Evolutionary conservation across 2,888 invertebrate species (phyloP), one percentile per base, ranked within the genome.

Genomic region (Lysandra bellargus): DNA sequence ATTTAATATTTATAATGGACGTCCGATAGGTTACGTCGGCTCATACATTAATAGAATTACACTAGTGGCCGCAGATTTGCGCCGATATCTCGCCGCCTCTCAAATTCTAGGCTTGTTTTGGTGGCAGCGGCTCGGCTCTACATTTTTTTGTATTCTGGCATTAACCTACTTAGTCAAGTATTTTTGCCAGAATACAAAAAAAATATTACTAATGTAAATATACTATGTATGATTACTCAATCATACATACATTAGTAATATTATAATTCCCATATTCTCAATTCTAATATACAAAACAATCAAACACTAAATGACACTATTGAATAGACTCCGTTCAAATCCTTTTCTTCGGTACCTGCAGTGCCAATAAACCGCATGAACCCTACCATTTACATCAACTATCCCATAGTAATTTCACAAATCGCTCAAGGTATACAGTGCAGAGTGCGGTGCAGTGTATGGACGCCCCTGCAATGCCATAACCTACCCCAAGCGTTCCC

Each of bases 401-500:
- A 33, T 57, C 57, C 57, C 17, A 4, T 57, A 61, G 23, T 61
- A 17, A 61, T 61, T 64, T 64, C 30, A 12, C 64, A 30, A 69
- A 33, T 69, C 69, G 69, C 64, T 30, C 64, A 69, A 69, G 17
- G 69, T 69, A 69, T 69, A 37, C 69, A 33, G 5, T 4, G 87
- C 86, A 87, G n/a, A 88, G 87, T 89, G 89, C 87, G 88, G 84
- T 83, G 85, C 86, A 87, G 90, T 87, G 92, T 91, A 90, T 91
- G 90, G 89, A 90, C 92, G 88, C 91, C 91, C 90, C 89, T 91
- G 92, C 92, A 91, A 89, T 89, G 86, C 92, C 91, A 92, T 91
- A 92, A 89, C 92, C 93, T 92, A 91, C 92, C 91, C 90, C 89
- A 91, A 91, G 88, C 87, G 85, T 88, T 90, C 92, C 92, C 92